phyloP scores from a whole-genome alignment of 2,888 invertebrate species.

The Geophilus truncorum region DNA sequence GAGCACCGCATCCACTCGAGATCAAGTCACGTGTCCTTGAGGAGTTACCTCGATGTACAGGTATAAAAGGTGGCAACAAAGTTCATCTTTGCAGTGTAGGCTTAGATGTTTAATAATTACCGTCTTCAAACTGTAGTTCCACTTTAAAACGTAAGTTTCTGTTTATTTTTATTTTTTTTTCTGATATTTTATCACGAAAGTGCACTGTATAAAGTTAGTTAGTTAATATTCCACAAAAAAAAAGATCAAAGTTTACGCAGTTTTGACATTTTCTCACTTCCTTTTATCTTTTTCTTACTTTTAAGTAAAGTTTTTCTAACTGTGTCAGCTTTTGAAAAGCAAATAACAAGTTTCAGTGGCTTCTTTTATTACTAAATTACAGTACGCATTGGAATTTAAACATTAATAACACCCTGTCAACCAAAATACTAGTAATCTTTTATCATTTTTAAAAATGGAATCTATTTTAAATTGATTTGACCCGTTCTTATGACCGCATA shows the following conservation, averaged over 20 bases:
- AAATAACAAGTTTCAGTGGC: neutral
- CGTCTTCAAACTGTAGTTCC: neutral
- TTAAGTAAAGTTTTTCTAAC: neutral
- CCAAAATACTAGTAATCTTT: neutral
- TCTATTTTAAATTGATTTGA: neutral
- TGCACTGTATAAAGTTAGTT: too few species aligned
- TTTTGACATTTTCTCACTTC: neutral
- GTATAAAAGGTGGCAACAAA: neutral
- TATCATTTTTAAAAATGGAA: neutral
- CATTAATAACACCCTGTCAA: neutral
- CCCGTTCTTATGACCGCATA: neutral
- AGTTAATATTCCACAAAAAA: too few species aligned
- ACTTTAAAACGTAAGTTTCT: neutral
- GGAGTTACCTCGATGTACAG: neutral
- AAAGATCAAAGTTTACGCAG: neutral
- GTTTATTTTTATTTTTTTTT: neutral
- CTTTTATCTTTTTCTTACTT: neutral
- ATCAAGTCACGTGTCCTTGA: neutral
- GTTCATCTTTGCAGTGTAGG: neutral
- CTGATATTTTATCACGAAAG: neutral
- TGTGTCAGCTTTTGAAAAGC: neutral
- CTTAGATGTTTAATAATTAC: neutral
- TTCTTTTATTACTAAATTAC: slow-evolving; percentile 14
- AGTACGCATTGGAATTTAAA: neutral
- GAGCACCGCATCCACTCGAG: neutral